Evolutionary conservation across 2,113 vertebrate genomes (phyloP), one percentile per base, ranked within the genome.

Genomic region (Cettia cetti): DNA sequence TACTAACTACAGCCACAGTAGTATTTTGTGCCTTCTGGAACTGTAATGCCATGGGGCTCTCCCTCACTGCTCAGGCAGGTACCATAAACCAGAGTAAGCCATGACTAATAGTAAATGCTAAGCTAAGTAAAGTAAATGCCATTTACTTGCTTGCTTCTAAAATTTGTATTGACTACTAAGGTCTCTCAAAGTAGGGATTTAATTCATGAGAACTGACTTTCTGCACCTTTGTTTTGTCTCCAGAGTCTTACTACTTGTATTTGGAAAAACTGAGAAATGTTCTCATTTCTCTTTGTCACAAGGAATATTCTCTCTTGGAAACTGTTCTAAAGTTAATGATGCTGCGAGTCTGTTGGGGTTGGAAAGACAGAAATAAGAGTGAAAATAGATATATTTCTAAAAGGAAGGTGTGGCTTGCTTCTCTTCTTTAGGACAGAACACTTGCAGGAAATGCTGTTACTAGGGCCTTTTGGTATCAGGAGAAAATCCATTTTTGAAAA

Each of bases 111-210:
- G 52, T 45, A 70, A 77, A 71, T 63, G 59, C 57, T 20, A n/a
- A 65, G 60, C 50, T n/a, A 42, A 71, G 17, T 69, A 31, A 82
- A 85, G 31, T 60, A 72, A 87, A 82, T 49, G 14, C 16, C 26
- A 7, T 40, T 52, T 70, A 66, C 10, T 47, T 69, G 30, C 12
- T 82, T 0, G 1, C 18, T 93, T 54, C 19, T 16, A 26, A 59
- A 60, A 53, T 18, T 39, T 53, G 2, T 18, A 11, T 33, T 0
- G 0, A 4, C 35, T 70, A 18, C 15, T 39, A 1, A 26, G 13
- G 24, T 56, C 31, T 69, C n/a, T 72, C 35, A 54, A 20, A 72
- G 27, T 5, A 42, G 23, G 21, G 21, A 30, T 33, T 64, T 60
- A 35, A 39, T 75, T 64, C 0, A 10, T 15, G 15, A 70, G 15